Conservation (phyloP, 2,113 vertebrate species). For the Montifringilla adamsi region DNA sequence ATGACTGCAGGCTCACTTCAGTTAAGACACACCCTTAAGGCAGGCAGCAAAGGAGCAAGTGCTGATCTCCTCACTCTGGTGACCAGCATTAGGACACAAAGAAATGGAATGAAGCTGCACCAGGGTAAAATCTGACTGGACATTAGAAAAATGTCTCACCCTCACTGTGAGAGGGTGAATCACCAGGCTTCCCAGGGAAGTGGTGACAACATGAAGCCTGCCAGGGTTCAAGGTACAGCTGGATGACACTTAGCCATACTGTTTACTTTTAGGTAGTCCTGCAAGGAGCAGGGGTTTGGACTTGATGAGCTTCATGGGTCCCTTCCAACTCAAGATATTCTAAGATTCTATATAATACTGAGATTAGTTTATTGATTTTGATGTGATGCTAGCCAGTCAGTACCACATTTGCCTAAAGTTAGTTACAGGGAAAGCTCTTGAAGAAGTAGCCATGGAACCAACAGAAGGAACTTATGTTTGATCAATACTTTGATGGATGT, state of each 20-base stretch:
- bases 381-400: not conserved
- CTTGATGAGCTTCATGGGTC: not conserved
- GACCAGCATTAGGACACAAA: not conserved
- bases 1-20: not conserved
- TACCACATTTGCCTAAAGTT: not conserved
- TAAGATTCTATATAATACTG: not conserved
- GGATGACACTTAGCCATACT: not conserved
- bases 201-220: not conserved
- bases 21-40: not conserved
- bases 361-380: not conserved
- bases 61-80: not conserved
- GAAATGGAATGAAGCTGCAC: not conserved
- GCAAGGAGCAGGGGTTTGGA: not conserved
- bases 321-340: not conserved
- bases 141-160: not conserved
- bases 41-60: fast-evolving
- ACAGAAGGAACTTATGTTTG: not conserved
- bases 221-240: not conserved
- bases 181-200: not conserved
- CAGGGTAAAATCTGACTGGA: not conserved
- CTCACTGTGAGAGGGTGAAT: not conserved
- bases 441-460: not conserved
- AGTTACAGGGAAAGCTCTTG: not conserved
- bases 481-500: not conserved
- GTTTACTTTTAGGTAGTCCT: not conserved